Conservation (phyloP, 2,888 invertebrate species). For the Leptodirus hochenwartii region DNA sequence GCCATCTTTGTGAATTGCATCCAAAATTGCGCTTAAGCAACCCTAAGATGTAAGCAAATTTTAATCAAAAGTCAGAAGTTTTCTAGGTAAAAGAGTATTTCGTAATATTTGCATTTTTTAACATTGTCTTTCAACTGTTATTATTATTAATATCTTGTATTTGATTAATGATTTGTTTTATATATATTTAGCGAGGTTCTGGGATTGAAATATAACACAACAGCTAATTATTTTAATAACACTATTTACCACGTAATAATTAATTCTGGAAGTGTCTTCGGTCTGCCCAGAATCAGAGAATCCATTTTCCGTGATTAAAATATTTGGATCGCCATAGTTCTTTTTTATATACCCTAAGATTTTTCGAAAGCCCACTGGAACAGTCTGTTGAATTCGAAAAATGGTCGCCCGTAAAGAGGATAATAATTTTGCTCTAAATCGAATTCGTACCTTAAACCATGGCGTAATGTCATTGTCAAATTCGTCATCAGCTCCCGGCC, state of each 20-base stretch:
- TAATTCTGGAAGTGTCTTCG: conserved; percentile 10
- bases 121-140: too few species aligned
- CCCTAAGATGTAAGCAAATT: too few species aligned
- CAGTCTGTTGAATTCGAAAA: not conserved
- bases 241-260: conserved; percentile 11
- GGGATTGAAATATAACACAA: too few species aligned
- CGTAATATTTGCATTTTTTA: too few species aligned
- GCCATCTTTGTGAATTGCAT: conserved; percentile 32
- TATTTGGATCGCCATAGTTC: conserved; percentile 36
- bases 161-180: too few species aligned
- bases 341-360: conserved; percentile 40
- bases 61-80: not conserved
- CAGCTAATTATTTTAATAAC: not conserved
- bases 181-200: too few species aligned
- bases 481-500: conserved; percentile 14
- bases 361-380: conserved; percentile 44
- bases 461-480: not conserved
- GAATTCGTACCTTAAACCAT: conserved; percentile 2
- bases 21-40: conserved; percentile 26
- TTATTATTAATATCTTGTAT: too few species aligned
- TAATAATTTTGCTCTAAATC: too few species aligned
- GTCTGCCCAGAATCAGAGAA: conserved; percentile 23
- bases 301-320: conserved; percentile 36
- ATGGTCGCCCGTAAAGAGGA: not conserved
- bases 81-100: too few species aligned